Percentiles rank a stretch among this genome's conserved stretches.
Evolutionary conservation across 1,140 invertebrate genomes (phyloP).

Genomic region (Heliothis virescens): DNA sequence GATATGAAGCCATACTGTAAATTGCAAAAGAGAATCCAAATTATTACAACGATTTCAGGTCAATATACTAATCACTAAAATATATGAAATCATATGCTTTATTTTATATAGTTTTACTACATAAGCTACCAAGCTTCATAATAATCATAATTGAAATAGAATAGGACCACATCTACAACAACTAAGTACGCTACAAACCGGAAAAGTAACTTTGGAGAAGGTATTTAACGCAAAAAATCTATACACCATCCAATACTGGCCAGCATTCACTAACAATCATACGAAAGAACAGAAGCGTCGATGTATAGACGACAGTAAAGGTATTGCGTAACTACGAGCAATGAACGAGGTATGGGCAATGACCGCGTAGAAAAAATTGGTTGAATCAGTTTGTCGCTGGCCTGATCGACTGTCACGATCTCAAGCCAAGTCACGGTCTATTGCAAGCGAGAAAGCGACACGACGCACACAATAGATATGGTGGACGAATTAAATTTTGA

Average conservation of each 20-base stretch:
- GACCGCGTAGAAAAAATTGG: slow-evolving; percentile 68
- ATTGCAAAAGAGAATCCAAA: no score
- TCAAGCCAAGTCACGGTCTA: slow-evolving; percentile 25
- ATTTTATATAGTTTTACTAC: not conserved
- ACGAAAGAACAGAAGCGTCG: slow-evolving; percentile 7
- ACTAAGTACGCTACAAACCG: slow-evolving; percentile 54
- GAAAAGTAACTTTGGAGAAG: slow-evolving; percentile 54
- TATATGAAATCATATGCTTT: not conserved
- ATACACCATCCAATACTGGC: slow-evolving; percentile 51
- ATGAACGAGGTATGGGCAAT: slow-evolving; percentile 63
- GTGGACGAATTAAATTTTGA: slow-evolving; percentile 22
- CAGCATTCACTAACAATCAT: not conserved
- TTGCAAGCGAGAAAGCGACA: slow-evolving; percentile 27
- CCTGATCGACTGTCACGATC: slow-evolving; percentile 55
- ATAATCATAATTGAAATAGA: slow-evolving; percentile 12
- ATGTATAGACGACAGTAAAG: slow-evolving; percentile 51
- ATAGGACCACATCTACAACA: slow-evolving; percentile 7
- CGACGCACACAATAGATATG: slow-evolving; percentile 28
- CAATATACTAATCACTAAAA: no score
- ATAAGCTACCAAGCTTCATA: slow-evolving; percentile 14
- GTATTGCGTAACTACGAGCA: slow-evolving; percentile 65
- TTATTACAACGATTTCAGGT: no score
- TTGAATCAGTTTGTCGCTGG: slow-evolving; percentile 49
- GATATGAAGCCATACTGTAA: no score
- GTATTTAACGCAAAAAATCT: slow-evolving; percentile 49